Conservation (phyloP, 2,797 vertebrate species). For the Nannoperca obscura region DNA sequence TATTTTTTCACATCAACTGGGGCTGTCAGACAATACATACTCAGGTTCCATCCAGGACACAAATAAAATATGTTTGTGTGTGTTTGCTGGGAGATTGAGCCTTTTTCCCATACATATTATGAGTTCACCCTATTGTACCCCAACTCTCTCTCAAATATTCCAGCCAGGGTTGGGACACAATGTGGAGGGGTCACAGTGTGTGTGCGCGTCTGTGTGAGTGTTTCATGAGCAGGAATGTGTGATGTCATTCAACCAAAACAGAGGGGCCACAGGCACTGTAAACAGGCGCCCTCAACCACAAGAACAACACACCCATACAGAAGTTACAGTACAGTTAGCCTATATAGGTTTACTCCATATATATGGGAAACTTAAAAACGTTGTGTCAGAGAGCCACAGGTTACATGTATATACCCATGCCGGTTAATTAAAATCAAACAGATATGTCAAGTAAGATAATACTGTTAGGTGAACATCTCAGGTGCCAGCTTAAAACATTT, state of each 20-base stretch:
- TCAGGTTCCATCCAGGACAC: constrained; percentile 20
- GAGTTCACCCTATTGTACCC: constrained; percentile 22
- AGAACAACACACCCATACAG: constrained; percentile 31
- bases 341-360: constrained; percentile 9
- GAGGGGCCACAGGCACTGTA: constrained; percentile 34
- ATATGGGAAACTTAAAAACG: constrained; percentile 11
- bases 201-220: constrained; percentile 20
- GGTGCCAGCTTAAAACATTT: background rate
- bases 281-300: constrained; percentile 43
- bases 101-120: constrained; percentile 13
- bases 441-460: background rate
- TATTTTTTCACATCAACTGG: constrained; percentile 20
- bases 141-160: constrained; percentile 37
- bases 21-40: constrained; percentile 20
- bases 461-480: background rate
- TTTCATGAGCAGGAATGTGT: constrained; percentile 61
- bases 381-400: background rate
- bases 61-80: constrained; percentile 23
- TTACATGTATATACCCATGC: background rate
- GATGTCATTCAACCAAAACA: constrained; percentile 57
- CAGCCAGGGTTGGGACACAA: constrained; percentile 34
- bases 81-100: constrained; percentile 3
- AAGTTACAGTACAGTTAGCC: constrained; percentile 14
- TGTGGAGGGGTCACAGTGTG: constrained; percentile 25
- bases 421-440: background rate